Evolutionary conservation across 2,888 invertebrate species (phyloP).

Genomic region (Rhaphigaster nebulosa): DNA sequence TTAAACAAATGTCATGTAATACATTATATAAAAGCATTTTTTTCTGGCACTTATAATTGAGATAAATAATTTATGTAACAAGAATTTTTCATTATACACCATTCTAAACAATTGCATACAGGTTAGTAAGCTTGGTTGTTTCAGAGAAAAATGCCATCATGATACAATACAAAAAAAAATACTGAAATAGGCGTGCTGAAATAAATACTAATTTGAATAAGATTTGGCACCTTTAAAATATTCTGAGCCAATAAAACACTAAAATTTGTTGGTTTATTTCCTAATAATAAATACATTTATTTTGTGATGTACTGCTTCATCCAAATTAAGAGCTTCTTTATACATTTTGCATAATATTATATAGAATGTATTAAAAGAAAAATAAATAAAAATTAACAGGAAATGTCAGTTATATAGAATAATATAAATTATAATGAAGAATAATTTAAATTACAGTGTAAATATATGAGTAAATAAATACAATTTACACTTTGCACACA

Average conservation of each 20-base stretch:
- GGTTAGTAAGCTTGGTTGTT: slow-evolving; percentile 10
- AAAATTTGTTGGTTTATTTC: neutral
- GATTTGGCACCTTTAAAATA: slow-evolving; percentile 53
- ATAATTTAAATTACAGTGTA: slow-evolving; percentile 49
- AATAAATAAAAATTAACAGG: slow-evolving; percentile 29
- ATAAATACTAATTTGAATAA: neutral
- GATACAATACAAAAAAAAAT: neutral
- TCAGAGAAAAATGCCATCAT: neutral
- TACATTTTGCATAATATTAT: neutral
- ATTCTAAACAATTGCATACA: neutral
- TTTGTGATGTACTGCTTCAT: slow-evolving; percentile 52
- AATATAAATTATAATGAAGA: slow-evolving; percentile 43
- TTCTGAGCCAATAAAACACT: slow-evolving; percentile 30
- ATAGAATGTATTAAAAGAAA: slow-evolving; percentile 27
- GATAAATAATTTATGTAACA: slow-evolving; percentile 16
- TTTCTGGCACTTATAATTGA: slow-evolving; percentile 42
- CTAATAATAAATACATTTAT: slow-evolving; percentile 47
- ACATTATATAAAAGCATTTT: slow-evolving; percentile 33
- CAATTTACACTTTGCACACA: slow-evolving; percentile 48
- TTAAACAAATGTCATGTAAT: slow-evolving; percentile 16
- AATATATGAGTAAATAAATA: slow-evolving; percentile 41
- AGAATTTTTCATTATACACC: neutral
- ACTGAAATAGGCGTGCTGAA: neutral
- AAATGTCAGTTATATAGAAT: slow-evolving; percentile 48
- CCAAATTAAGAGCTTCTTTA: slow-evolving; percentile 6